These are phyloP conservation scores for zebrafish (Danio rerio) DNA, from an alignment of 2,113 vertebrate genomes.

Conservation along the genomic window GRCz12tu NC_133198.1:21753001-21753500, in stretches of 20 bases:
- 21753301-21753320: not conserved
- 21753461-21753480: conserved; percentile 11
- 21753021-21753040: conserved; percentile 27
- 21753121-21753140: conserved; percentile 7
- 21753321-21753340: conserved; percentile 34
- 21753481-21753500: not conserved
- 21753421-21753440: not conserved
- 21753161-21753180: conserved; percentile 56
- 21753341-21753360: conserved; percentile 9
- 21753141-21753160: conserved; percentile 49
- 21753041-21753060: conserved; percentile 6
- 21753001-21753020: conserved; percentile 1
- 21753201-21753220: conserved; percentile 51
- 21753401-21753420: not conserved
- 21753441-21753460: not conserved
- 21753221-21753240: conserved; percentile 17
- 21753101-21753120: not conserved
- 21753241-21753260: not conserved
- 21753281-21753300: conserved; percentile 25
- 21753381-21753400: not conserved
- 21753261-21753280: conserved; percentile 35
- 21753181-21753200: conserved; percentile 61
- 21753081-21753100: conserved; percentile 16
- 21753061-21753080: conserved; percentile 23
- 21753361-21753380: conserved; percentile 11